phyloP scores from a whole-genome alignment of 2,888 invertebrate genomes.

The Drosophila sordidula region DNA sequence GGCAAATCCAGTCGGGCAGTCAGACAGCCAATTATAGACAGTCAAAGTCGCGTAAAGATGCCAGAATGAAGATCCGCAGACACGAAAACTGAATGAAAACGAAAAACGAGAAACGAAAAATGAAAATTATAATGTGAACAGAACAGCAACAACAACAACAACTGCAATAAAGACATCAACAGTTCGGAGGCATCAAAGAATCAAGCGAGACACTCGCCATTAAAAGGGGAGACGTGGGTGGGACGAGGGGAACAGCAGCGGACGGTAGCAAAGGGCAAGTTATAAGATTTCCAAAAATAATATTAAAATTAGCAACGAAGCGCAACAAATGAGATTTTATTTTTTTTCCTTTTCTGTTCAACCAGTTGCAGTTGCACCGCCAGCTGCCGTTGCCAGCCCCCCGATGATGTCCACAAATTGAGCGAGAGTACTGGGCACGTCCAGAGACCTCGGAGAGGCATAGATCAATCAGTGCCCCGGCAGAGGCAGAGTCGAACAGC shows the following conservation, averaged over 20 bases:
- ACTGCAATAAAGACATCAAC: slow-evolving; percentile 80
- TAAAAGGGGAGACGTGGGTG: slow-evolving; percentile 6
- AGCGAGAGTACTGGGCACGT: slow-evolving; percentile 38
- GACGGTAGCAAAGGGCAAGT: slow-evolving; percentile 52
- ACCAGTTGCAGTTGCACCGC: slow-evolving; percentile 33
- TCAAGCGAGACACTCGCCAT: slow-evolving; percentile 9
- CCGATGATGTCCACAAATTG: slow-evolving; percentile 36
- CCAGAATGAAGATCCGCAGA: slow-evolving; percentile 59
- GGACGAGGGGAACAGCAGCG: slow-evolving; percentile 6
- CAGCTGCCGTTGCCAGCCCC: slow-evolving; percentile 12
- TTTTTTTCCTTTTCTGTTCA: slow-evolving; percentile 4
- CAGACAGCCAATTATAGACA: slow-evolving; percentile 77
- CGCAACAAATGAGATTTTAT: slow-evolving; percentile 73
- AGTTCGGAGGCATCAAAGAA: slow-evolving; percentile 73
- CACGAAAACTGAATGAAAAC: slow-evolving; percentile 63
- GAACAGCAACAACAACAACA: slow-evolving; percentile 37
- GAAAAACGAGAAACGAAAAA: slow-evolving; percentile 49
- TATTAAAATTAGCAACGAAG: slow-evolving; percentile 80
- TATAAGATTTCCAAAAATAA: slow-evolving; percentile 80
- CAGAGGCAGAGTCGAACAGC: slow-evolving; percentile 8
- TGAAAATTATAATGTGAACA: slow-evolving; percentile 72
- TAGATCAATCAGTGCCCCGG: slow-evolving; percentile 59
- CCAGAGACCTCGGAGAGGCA: slow-evolving; percentile 40
- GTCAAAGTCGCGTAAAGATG: slow-evolving; percentile 75
- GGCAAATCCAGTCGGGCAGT: slow-evolving; percentile 53